A percentile compares a stretch with the other conserved stretches of the same genome.
phyloP scores from a whole-genome alignment of 1,140 invertebrate genomes.

The Drosophila melanogaster region Release_6_plus_ISO1_MT NC_004354.4:514501-515000 shows the following conservation, averaged over 20 bases:
- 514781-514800: conserved; percentile 51
- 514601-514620: conserved; percentile 44
- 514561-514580: neutral
- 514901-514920: conserved; percentile 23
- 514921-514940: conserved; percentile 13
- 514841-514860: conserved; percentile 46
- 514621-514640: conserved; percentile 43
- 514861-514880: conserved; percentile 63
- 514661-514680: conserved; percentile 49
- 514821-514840: conserved; percentile 39
- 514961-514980: conserved; percentile 47
- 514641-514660: conserved; percentile 32
- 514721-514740: conserved; percentile 82
- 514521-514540: neutral
- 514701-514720: conserved; percentile 73
- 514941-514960: conserved; percentile 48
- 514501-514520: conserved; percentile 7
- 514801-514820: conserved; percentile 71
- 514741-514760: conserved; percentile 47
- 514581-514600: conserved; percentile 1
- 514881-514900: conserved; percentile 18
- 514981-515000: conserved; percentile 20
- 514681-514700: conserved; percentile 52
- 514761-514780: conserved; percentile 52
- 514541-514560: conserved; percentile 4